Conservation (phyloP, 2,888 invertebrate species). For the Carabus problematicus region DNA sequence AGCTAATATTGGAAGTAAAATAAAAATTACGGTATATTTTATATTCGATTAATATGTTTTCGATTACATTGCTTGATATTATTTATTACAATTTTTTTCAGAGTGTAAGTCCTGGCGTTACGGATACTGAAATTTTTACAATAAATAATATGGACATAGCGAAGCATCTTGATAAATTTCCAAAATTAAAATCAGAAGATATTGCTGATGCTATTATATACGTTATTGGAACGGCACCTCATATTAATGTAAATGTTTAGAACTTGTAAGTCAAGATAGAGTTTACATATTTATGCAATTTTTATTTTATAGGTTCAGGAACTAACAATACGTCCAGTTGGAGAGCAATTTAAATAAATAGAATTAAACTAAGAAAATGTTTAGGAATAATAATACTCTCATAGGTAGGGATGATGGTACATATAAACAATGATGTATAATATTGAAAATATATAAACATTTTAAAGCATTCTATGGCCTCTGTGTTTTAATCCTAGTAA, state of each 20-base stretch:
- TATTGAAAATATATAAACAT: background rate
- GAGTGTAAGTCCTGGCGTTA: constrained; percentile 19
- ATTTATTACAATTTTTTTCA: background rate
- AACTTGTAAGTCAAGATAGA: background rate
- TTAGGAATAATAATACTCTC: background rate
- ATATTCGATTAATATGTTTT: background rate
- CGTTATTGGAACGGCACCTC: constrained; percentile 9
- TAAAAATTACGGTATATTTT: constrained; percentile 47
- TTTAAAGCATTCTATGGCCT: background rate
- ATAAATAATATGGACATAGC: no score
- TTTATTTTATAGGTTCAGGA: constrained; percentile 16
- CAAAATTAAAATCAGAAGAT: constrained; percentile 10
- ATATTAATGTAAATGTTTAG: background rate
- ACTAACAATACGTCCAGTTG: constrained; percentile 9
- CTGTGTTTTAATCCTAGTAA: background rate
- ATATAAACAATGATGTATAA: background rate
- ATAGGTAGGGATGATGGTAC: background rate
- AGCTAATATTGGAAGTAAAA: constrained; percentile 36
- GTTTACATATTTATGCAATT: background rate
- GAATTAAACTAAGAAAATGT: background rate
- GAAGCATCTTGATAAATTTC: background rate
- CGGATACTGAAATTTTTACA: constrained; percentile 4
- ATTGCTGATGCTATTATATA: constrained; percentile 17
- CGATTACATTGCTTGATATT: background rate
- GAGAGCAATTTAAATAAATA: constrained; percentile 15